These are phyloP conservation scores for Cinara cedri DNA, from an alignment of 2,888 invertebrate genomes.

Conservation along the genomic window DNA sequence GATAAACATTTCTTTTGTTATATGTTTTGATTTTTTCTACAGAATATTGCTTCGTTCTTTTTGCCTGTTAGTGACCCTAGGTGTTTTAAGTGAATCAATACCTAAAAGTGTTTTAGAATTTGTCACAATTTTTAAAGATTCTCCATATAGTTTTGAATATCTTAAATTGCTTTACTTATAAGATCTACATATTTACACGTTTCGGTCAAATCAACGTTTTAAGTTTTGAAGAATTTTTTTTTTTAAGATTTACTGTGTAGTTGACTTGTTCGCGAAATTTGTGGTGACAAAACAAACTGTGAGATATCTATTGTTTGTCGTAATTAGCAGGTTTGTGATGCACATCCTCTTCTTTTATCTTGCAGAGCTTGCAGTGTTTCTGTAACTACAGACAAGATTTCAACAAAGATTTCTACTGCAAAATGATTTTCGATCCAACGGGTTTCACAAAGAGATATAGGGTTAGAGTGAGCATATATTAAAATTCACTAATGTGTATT, in stretches of 20 bases:
- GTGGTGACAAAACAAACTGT: background rate
- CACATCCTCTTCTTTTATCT: constrained; percentile 16
- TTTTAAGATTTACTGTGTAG: too few species aligned
- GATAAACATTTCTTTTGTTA: too few species aligned
- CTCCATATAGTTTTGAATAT: too few species aligned
- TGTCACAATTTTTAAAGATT: background rate
- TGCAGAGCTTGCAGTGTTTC: background rate
- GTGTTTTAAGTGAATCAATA: background rate
- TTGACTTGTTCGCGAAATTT: constrained; percentile 1
- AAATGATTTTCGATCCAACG: constrained; percentile 12
- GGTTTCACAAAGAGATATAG: background rate
- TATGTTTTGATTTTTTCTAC: too few species aligned
- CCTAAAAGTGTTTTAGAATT: constrained; percentile 12
- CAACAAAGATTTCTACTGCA: background rate
- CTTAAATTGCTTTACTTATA: too few species aligned
- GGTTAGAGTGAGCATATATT: constrained; percentile 8
- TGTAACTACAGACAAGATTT: background rate
- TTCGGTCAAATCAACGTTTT: too few species aligned
- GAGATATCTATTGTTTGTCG: background rate
- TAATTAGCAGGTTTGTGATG: constrained; percentile 19
- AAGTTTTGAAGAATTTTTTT: too few species aligned
- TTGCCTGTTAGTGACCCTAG: constrained; percentile 16
- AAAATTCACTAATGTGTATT: too few species aligned
- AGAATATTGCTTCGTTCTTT: too few species aligned
- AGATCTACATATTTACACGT: too few species aligned